Evolutionary conservation across 2,888 invertebrate species (phyloP), one percentile per base, ranked within the genome.

Genomic region (Chydorus sphaericus): DNA sequence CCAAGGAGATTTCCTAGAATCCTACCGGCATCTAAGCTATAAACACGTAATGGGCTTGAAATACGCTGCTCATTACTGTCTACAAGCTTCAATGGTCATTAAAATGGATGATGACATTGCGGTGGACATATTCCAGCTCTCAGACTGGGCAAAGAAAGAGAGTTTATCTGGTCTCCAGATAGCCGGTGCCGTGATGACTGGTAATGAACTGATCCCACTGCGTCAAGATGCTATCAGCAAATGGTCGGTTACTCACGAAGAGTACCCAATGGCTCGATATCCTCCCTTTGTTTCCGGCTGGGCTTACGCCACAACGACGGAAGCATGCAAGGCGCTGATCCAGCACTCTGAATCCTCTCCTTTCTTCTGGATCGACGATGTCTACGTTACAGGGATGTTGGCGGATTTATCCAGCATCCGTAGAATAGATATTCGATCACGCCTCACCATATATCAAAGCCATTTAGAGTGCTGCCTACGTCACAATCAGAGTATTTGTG

Each of bases 321-420:
- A 75, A 60, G 76, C 80, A 2, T 82, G 81, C 1, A 65, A 66
- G 18, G 71, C 71, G 20, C 65, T 92, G 52, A 72, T 78, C 23
- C 65, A 72, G 3, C 29, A 54, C 33, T 20, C 57, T 10, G 26
- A 44, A 30, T 23, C 28, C 14, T 63, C 77, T n/a, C 72, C 76
- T 18, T 85, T 82, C 63, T 91, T 93, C 70, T 93, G 92, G 91
- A 89, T 93, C 58, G 92, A 93, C 66, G 92, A 93, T 67, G 82
- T 86, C 48, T 84, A 82, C 67, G 71, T 92, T 0, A 92, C 91
- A 1, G 92, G 92, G 1, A 73, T 88, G 51, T 69, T 91, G 30
- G 75, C 82, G 7, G 71, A 78, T 54, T 70, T 74, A 29, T 67
- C 79, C 26, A 71, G 72, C 37, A 73, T 83, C 26, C n/a, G n/a